A percentile compares a stretch with the other conserved stretches of the same genome.
These are phyloP conservation scores for Gambusia affinis DNA, from an alignment of 2,113 vertebrate genomes.

Conservation along the genomic window DNA sequence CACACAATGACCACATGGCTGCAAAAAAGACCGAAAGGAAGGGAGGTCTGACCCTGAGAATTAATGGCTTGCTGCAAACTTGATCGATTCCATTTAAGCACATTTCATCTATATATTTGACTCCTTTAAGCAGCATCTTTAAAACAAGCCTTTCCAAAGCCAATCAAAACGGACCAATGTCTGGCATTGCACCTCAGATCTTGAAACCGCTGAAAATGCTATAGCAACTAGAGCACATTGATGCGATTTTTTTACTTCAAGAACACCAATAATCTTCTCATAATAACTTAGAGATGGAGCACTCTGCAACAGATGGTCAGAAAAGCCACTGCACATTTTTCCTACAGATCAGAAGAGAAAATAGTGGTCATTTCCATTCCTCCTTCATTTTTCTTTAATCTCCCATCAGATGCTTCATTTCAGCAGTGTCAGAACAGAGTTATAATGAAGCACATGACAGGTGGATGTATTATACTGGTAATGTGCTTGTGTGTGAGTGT, in stretches of 20 bases:
- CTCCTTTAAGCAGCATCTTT: slow-evolving; percentile 14
- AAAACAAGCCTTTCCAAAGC: slow-evolving; percentile 20
- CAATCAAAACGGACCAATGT: slow-evolving; percentile 16
- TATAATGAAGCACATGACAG: slow-evolving; percentile 34
- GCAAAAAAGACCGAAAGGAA: slow-evolving; percentile 16
- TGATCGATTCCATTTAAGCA: not conserved
- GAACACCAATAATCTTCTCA: slow-evolving; percentile 27
- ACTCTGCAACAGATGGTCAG: slow-evolving; percentile 21
- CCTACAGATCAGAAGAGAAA: slow-evolving; percentile 17
- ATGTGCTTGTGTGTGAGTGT: slow-evolving; percentile 11
- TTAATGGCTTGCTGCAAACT: not conserved
- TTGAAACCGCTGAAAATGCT: not conserved
- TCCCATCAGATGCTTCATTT: slow-evolving; percentile 7
- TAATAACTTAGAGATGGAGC: slow-evolving; percentile 2
- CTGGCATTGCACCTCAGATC: not conserved
- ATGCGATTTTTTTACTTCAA: slow-evolving; percentile 22
- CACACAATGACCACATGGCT: slow-evolving; percentile 32
- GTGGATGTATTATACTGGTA: slow-evolving; percentile 36
- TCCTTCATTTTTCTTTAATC: slow-evolving; percentile 33
- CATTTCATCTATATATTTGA: not conserved
- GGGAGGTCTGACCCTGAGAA: slow-evolving; percentile 3
- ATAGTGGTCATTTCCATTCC: slow-evolving; percentile 5
- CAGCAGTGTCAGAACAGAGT: slow-evolving; percentile 18
- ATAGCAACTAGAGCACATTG: slow-evolving; percentile 9
- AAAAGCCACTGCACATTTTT: not conserved